Evolutionary conservation across 2,888 invertebrate species (phyloP).

Genomic region (Trachelus troglodyta): DNA sequence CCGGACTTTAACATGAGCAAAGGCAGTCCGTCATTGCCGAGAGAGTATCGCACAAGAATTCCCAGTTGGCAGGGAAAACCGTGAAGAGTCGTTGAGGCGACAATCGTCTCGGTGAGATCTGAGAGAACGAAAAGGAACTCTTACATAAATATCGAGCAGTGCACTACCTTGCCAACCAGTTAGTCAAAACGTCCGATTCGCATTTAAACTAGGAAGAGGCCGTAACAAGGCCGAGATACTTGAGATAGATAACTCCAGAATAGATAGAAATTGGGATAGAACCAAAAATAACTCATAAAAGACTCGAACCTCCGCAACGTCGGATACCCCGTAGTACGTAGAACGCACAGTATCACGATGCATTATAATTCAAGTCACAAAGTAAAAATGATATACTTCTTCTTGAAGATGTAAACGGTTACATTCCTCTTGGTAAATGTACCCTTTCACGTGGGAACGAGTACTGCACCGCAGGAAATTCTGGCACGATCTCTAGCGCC

Average conservation of each 20-base stretch:
- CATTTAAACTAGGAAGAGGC: neutral
- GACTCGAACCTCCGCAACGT: neutral
- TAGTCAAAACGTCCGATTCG: neutral
- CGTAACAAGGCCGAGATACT: neutral
- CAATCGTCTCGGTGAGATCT: constrained; percentile 5
- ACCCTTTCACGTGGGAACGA: neutral
- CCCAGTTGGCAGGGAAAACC: constrained; percentile 12
- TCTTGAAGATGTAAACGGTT: neutral
- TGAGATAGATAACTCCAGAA: constrained; percentile 28
- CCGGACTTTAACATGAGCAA: constrained; percentile 26
- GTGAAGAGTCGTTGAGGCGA: constrained; percentile 6
- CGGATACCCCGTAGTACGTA: neutral
- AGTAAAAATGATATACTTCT: neutral
- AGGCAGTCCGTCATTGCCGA: constrained; percentile 12
- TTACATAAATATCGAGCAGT: constrained; percentile 2
- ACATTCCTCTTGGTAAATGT: neutral
- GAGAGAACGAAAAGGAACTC: constrained; percentile 6
- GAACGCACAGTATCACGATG: neutral
- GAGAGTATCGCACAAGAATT: constrained; percentile 2
- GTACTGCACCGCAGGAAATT: neutral
- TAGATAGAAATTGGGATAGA: constrained; percentile 40
- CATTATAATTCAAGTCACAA: neutral
- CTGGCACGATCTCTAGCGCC: neutral
- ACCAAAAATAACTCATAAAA: constrained; percentile 22
- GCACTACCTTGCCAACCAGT: neutral